A percentile compares a stretch with the other conserved stretches of the same genome.
Evolutionary conservation across 2,113 vertebrate species (phyloP).

Genomic region (Orycteropus afer): DNA sequence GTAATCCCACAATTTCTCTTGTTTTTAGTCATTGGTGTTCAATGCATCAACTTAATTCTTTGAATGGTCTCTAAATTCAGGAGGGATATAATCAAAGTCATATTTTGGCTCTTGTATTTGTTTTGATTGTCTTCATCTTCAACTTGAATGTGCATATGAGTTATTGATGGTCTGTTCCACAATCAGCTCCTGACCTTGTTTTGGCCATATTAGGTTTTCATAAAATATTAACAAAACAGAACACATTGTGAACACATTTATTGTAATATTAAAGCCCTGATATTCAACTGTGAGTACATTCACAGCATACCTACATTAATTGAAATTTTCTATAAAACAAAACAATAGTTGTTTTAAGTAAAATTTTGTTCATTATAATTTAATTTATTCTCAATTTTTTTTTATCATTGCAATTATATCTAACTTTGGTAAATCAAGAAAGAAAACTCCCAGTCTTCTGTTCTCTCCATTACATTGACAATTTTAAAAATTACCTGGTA

Average conservation of each 20-base stretch:
- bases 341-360: neutral
- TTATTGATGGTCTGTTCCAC: too few species aligned
- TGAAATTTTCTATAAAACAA: conserved; percentile 1
- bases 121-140: too few species aligned
- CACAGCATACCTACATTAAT: neutral
- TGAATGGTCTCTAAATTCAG: too few species aligned
- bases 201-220: too few species aligned
- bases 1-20: too few species aligned
- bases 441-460: neutral
- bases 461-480: neutral
- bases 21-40: too few species aligned
- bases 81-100: too few species aligned
- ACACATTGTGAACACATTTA: conserved; percentile 5
- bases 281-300: neutral
- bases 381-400: neutral
- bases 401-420: neutral
- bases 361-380: neutral
- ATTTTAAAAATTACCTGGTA: neutral
- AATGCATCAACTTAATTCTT: too few species aligned
- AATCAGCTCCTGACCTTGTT: too few species aligned
- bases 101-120: too few species aligned
- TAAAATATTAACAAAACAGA: conserved; percentile 48
- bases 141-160: too few species aligned
- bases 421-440: neutral
- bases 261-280: conserved; percentile 53